These are phyloP conservation scores for Callipepla californica DNA, from an alignment of 2,113 vertebrate genomes.

Conservation along the genomic window DNA sequence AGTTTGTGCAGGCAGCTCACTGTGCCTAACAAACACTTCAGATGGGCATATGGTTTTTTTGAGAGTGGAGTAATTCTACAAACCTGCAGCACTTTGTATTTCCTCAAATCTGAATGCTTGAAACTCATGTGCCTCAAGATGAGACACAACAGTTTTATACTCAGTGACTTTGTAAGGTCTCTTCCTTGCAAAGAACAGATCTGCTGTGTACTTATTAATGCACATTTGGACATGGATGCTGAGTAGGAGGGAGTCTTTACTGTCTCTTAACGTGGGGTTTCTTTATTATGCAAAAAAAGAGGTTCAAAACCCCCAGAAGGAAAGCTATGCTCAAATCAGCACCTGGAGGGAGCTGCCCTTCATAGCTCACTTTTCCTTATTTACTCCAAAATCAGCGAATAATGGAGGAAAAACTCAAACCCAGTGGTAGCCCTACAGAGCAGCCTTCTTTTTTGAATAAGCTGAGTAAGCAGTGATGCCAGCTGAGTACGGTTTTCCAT, in stretches of 20 bases:
- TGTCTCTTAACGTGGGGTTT: neutral
- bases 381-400: rapidly evolving
- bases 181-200: neutral
- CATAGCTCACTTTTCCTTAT: neutral
- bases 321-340: neutral
- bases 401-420: neutral
- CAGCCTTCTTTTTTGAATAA: neutral
- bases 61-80: neutral
- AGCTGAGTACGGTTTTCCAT: neutral
- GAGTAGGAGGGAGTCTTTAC: neutral
- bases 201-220: rapidly evolving
- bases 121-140: neutral
- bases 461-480: neutral
- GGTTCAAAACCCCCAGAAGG: neutral
- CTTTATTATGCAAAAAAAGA: neutral
- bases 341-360: neutral
- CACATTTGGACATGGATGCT: neutral
- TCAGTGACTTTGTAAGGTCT: neutral
- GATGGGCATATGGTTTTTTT: too few species aligned
- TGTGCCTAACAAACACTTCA: neutral
- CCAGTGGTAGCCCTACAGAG: neutral
- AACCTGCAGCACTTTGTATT: neutral
- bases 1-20: neutral
- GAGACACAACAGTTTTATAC: neutral
- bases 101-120: neutral